Base-by-base conservation (phyloP, 1,140 invertebrate genomes). In the Bombus confusus region DNA sequence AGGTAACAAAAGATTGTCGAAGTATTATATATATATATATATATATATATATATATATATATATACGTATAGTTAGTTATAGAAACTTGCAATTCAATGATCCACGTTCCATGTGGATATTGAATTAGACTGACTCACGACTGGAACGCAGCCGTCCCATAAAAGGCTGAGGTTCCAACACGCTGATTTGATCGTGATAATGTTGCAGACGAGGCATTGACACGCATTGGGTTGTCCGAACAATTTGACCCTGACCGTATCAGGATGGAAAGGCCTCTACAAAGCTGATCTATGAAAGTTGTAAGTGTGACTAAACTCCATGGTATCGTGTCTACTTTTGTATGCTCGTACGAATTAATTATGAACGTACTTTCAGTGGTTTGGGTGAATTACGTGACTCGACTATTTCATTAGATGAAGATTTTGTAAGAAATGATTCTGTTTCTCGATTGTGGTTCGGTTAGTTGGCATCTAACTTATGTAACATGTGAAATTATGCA, bases 201-300 rank as follows among this genome's bases (percentile, higher is more conserved):
- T 18, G 57, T n/a, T 41, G 37, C 57, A n/a, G 37, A 78, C 12
- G 18, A 64, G 59, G 15, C 37, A 78, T 41, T 64, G 76, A 41
- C 39, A 41, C 59, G n/a, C 22, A 75, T 75, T 25, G 73, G 31
- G 8, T 25, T 31, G 43, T 75, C 37, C 31, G 18, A 75, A 57
- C 41, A 41, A 68, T 47, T 25, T 68, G 77, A 43, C 77, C n/a
- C 25, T 68, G 62, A 68, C 77, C 62, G 28, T 68, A 37, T 47
- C n/a, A 25, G 22, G n/a, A 47, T 39, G n/a, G 31, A 66, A 47
- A 34, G 62, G 59, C 31, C 69, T 13, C 25, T 71, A n/a, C n/a
- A 18, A 78, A 43, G 25, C 39, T 66, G 39, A 8, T 62, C 22
- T 31, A 64, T 28, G 5, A 31, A 34, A n/a, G 37, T n/a, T 15